Conservation (phyloP, 2,797 vertebrate genomes). For the Phrynocephalus vlangalii region DNA sequence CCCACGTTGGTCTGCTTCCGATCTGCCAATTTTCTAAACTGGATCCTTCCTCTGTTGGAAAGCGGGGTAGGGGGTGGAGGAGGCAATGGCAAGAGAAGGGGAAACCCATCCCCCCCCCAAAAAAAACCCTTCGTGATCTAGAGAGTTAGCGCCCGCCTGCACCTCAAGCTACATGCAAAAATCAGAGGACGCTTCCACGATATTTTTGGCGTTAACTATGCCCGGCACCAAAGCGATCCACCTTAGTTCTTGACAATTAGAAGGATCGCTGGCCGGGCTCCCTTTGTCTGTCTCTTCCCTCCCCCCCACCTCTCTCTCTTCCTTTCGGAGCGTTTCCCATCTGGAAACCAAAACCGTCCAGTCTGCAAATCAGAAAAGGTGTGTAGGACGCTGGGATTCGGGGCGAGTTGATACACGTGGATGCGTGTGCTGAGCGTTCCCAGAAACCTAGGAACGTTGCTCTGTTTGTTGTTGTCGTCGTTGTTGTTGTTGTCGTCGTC, state of each 20-base stretch:
- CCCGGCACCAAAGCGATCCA: neutral
- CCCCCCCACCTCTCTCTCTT: neutral
- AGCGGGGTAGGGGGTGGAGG: no score
- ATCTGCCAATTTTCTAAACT: neutral
- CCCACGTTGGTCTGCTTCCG: neutral
- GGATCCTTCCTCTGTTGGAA: neutral
- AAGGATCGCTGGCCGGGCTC: conserved; percentile 10
- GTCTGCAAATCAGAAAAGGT: neutral
- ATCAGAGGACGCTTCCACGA: neutral
- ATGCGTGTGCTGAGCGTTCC: neutral
- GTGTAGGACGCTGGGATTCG: neutral
- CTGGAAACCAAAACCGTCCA: neutral
- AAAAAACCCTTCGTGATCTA: neutral
- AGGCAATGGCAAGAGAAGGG: neutral
- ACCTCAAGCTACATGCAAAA: neutral
- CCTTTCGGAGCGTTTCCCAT: conserved; percentile 15
- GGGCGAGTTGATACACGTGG: neutral
- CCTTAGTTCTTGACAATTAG: neutral
- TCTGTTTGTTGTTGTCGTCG: neutral
- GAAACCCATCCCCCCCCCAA: rapidly evolving
- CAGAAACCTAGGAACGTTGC: neutral
- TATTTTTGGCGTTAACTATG: neutral
- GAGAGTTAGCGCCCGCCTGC: neutral
- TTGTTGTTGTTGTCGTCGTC: no score
- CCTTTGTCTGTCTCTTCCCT: conserved; percentile 19